Conservation (phyloP, 2,888 invertebrate species). For the Nasonia oneida region DNA sequence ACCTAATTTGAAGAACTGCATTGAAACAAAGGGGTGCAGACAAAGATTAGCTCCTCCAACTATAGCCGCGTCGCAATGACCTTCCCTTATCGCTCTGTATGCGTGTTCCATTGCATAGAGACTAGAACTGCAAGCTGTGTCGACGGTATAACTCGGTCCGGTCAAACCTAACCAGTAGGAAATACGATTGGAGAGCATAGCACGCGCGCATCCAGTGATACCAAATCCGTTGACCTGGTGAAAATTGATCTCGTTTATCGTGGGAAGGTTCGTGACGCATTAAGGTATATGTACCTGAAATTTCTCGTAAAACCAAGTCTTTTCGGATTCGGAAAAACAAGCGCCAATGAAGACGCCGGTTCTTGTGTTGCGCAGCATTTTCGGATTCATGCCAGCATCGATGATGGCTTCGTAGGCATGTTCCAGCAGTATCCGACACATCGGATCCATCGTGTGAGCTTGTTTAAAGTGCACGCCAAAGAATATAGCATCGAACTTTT, state of each 20-base stretch:
- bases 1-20: slow-evolving; percentile 88
- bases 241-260: not conserved
- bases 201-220: slow-evolving; percentile 89
- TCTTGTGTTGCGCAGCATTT: slow-evolving; percentile 80
- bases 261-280: not conserved
- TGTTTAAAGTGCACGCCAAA: slow-evolving; percentile 82
- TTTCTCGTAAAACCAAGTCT: slow-evolving; percentile 86
- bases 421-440: slow-evolving; percentile 83
- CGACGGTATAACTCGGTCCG: slow-evolving; percentile 92
- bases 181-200: slow-evolving; percentile 94
- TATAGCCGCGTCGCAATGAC: slow-evolving; percentile 92
- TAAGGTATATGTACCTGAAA: slow-evolving; percentile 78
- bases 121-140: slow-evolving; percentile 90
- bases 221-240: slow-evolving; percentile 81
- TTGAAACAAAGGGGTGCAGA: slow-evolving; percentile 91
- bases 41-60: slow-evolving; percentile 93
- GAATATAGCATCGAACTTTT: slow-evolving; percentile 84
- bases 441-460: slow-evolving; percentile 82
- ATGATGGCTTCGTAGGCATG: slow-evolving; percentile 82
- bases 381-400: slow-evolving; percentile 83
- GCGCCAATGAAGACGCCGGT: slow-evolving; percentile 89
- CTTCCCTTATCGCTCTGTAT: slow-evolving; percentile 87
- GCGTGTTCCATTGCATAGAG: slow-evolving; percentile 92
- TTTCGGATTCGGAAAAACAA: slow-evolving; percentile 87
- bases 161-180: slow-evolving; percentile 92